phyloP scores from a whole-genome alignment of 1,140 invertebrate genomes.

The Monomorium pharaonis region DNA sequence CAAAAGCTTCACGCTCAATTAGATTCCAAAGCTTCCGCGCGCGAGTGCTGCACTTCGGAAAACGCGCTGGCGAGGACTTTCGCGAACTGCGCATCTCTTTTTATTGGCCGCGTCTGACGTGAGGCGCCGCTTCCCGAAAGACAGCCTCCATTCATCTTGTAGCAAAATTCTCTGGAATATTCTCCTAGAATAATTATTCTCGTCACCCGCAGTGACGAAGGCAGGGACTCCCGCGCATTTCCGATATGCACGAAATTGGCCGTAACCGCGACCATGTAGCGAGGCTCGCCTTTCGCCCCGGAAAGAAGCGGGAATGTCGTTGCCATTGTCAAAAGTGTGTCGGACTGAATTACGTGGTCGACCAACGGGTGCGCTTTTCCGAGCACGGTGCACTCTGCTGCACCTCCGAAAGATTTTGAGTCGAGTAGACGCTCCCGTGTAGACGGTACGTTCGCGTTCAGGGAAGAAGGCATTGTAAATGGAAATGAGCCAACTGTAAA shows the following conservation, averaged over 20 bases:
- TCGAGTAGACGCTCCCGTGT: not conserved
- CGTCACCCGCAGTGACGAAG: not conserved
- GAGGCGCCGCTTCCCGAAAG: not conserved
- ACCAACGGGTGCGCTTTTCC: slow-evolving; percentile 30
- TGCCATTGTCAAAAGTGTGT: slow-evolving; percentile 16
- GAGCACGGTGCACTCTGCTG: too few species aligned
- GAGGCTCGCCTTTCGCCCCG: not conserved
- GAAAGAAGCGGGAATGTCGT: slow-evolving; percentile 11
- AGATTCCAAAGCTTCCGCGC: not conserved
- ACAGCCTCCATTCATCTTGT: slow-evolving; percentile 1
- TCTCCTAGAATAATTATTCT: slow-evolving; percentile 27
- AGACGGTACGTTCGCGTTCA: not conserved
- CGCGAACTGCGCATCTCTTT: not conserved
- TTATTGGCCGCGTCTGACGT: slow-evolving; percentile 1
- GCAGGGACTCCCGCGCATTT: not conserved
- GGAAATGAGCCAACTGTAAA: slow-evolving; percentile 10
- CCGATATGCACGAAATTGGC: slow-evolving; percentile 44
- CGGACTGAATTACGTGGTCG: slow-evolving; percentile 14
- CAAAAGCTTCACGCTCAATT: slow-evolving; percentile 30
- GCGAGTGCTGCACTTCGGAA: slow-evolving; percentile 11
- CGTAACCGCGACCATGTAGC: slow-evolving; percentile 16
- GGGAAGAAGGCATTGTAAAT: slow-evolving; percentile 18
- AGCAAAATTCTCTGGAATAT: slow-evolving; percentile 24
- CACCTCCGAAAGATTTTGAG: slow-evolving; percentile 17
- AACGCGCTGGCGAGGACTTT: not conserved